Evolutionary conservation across 1,140 invertebrate genomes (phyloP).

Genomic region (Drosophila ercepeae): DNA sequence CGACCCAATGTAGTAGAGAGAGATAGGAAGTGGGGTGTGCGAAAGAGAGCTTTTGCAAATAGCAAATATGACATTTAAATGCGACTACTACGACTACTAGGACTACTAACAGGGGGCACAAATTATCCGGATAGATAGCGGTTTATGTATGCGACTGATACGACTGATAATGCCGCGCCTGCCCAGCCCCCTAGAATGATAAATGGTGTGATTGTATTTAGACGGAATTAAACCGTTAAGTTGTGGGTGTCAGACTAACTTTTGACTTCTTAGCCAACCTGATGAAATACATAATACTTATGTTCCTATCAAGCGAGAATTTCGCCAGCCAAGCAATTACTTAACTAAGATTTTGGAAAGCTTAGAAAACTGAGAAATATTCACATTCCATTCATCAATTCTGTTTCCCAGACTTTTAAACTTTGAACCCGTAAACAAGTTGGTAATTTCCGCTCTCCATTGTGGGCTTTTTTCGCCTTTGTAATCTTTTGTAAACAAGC

Average conservation of each 20-base stretch:
- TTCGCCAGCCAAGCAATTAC: neutral
- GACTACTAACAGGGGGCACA: conserved; percentile 14
- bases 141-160: conserved; percentile 4
- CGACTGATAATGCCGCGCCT: conserved; percentile 19
- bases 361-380: neutral
- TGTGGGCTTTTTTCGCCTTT: neutral
- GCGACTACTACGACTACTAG: conserved; percentile 22
- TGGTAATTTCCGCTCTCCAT: neutral
- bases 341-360: neutral
- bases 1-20: neutral
- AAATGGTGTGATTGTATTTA: neutral
- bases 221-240: conserved; percentile 1
- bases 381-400: neutral
- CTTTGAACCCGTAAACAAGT: conserved; percentile 7
- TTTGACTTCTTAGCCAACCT: conserved; percentile 1
- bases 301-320: neutral
- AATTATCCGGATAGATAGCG: conserved; percentile 20
- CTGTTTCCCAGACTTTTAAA: neutral
- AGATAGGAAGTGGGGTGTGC: neutral
- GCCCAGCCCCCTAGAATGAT: conserved; percentile 27
- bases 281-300: no score
- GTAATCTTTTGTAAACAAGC: conserved; percentile 16
- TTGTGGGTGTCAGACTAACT: conserved; percentile 3
- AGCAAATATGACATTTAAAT: conserved; percentile 53
- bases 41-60: conserved; percentile 30